Evolutionary conservation across 64 coral and sea anemone species (phyloP), one percentile per base, ranked within the genome.

Genomic region (Cladopsammia gracilis): DNA sequence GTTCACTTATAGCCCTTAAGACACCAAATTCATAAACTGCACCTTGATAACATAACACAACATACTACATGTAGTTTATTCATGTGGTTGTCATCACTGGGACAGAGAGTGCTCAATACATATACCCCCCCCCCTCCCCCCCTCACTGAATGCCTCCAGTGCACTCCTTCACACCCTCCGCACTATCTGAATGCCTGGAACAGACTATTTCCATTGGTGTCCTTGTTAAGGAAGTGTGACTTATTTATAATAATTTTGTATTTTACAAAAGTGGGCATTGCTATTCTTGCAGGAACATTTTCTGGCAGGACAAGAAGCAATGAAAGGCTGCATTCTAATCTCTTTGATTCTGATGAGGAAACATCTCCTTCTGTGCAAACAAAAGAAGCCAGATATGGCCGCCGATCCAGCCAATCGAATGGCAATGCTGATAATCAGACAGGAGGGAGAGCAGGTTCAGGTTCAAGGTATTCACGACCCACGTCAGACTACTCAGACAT

Each of bases 351-450:
- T 60, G 93, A 95, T 11, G 88, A 95, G 11, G 93, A 95, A 83
- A 6, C 43, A 5, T 83, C 80, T 22, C 80, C 80, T 49, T 2
- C 13, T 10, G 46, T 46, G 23, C 59, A 52, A 64, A 91, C 23
- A 77, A 91, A 25, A 58, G 93, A 95, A 78, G 81, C 83, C 34
- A 91, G 67, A 79, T 75, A 95, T 95, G 93, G 93, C 20, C 93
- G 93, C 51, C 88, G 93, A 47, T 83, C 80, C 16, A 83, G 80
- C 60, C 80, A 83, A 64, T 83, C 61, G 50, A 83, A 67, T 83
- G 80, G 78, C 6, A 82, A 44, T 47, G 9, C 23, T 8, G 59
- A 67, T 67, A 66, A 44, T 23, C 42, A 75, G 72, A 75, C 5
- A 7, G 80, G 62, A 20, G 80, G 45, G 6, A 83, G 80, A 6